Base-by-base conservation (phyloP, 2,113 vertebrate genomes). In the Aegypius monachus region DNA sequence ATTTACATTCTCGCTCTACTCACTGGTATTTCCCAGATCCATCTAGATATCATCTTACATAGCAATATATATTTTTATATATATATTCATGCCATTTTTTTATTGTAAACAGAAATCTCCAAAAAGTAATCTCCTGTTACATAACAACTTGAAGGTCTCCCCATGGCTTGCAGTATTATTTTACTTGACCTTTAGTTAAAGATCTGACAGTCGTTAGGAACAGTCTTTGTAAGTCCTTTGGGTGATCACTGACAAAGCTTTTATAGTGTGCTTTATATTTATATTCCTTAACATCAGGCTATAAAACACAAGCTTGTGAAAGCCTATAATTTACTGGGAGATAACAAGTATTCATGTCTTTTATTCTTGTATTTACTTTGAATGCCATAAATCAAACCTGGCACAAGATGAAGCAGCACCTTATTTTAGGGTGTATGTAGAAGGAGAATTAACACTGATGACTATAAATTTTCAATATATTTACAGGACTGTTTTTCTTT, bases 251-350 rank as follows among this genome's bases (percentile, higher is more conserved):
- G 91, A 63, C 43, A 93, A 87, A 86, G 45, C 6, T 71, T 94
- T 95, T 84, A 86, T 50, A 56, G 22, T 38, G 17, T 82, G 55
- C 15, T 90, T 92, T 77, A 62, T 89, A 70, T 93, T 93, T 92
- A 70, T 84, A 68, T 84, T 79, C 73, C 73, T 93, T 91, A 90
- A 70, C 75, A 95, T 90, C 40, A 88, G 25, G 20, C 68, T 92
- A 36, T 94, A 87, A 96, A 95, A 89, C 45, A 92, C 10, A 73
- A 82, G 68, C 23, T 83, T 91, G 67, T 94, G 66, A 93, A 95
- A 86, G 61, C 55, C 73, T 91, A 19, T 92, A 79, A 95, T 95
- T 97, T 97, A 86, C 77, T 86, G 22, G n/a, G 23, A 65, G 43
- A 78, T 63, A 95, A 58, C 67, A 93, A 81, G 87, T 77, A 87